Evolutionary conservation across 2,113 vertebrate species (phyloP).

Genomic region (Hylia prasina): DNA sequence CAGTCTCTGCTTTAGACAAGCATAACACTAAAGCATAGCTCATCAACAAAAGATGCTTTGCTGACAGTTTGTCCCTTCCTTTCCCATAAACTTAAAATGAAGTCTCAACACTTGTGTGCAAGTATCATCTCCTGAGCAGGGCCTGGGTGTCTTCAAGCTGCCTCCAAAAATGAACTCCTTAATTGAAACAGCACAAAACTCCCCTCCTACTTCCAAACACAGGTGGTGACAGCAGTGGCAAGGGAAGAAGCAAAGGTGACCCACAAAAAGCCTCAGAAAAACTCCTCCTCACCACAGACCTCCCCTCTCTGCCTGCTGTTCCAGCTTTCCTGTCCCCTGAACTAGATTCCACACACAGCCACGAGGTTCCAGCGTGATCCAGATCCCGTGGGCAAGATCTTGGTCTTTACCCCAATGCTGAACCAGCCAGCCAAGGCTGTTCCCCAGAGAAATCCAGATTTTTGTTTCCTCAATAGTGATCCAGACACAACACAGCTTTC

Average conservation of each 20-base stretch:
- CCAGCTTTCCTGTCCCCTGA: neutral
- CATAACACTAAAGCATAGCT: neutral
- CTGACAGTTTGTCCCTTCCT: neutral
- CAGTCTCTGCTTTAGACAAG: neutral
- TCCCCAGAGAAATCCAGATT: neutral
- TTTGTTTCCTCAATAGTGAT: neutral
- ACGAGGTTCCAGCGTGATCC: neutral
- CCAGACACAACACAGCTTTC: neutral
- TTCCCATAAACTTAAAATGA: neutral
- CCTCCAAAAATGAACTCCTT: neutral
- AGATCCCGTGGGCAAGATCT: neutral
- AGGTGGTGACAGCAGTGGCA: accelerated
- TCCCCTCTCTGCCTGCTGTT: accelerated
- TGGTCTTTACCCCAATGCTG: neutral
- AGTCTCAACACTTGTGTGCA: neutral
- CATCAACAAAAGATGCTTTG: accelerated
- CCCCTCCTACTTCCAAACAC: neutral
- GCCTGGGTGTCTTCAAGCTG: accelerated
- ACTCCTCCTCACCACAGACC: neutral
- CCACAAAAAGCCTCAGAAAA: neutral
- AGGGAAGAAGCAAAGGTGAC: neutral
- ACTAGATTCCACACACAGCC: neutral
- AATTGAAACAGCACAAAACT: neutral
- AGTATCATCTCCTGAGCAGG: neutral
- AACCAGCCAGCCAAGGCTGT: neutral